These are phyloP conservation scores for Pterostichus madidus DNA, from an alignment of 2,888 invertebrate genomes.

Conservation along the genomic window DNA sequence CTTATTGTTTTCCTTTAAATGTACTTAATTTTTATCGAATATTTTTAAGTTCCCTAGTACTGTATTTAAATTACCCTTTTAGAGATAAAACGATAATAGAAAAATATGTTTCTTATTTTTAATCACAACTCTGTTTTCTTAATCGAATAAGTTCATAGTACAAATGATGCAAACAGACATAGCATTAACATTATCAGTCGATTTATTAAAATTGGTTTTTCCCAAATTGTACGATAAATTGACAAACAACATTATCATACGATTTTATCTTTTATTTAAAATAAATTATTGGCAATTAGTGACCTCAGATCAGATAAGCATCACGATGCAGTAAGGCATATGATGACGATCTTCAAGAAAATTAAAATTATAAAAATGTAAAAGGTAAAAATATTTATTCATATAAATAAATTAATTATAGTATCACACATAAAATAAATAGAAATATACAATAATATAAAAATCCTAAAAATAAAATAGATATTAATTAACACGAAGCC, in stretches of 20 bases:
- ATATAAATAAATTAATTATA: slow-evolving; percentile 23
- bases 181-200: slow-evolving; percentile 9
- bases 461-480: not conserved
- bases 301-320: slow-evolving; percentile 12
- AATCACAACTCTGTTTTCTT: slow-evolving; percentile 51
- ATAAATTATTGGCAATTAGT: slow-evolving; percentile 3
- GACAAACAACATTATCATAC: not conserved
- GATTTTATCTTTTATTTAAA: slow-evolving; percentile 1
- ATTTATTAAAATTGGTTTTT: slow-evolving; percentile 26
- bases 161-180: slow-evolving; percentile 3
- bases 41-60: slow-evolving; percentile 1
- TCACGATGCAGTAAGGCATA: slow-evolving; percentile 15
- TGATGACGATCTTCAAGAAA: not conserved
- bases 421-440: slow-evolving; percentile 12
- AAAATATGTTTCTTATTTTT: slow-evolving; percentile 42
- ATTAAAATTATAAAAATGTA: not conserved
- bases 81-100: slow-evolving; percentile 36
- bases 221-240: slow-evolving; percentile 13
- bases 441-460: not conserved
- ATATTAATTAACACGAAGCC: not conserved
- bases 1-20: too few species aligned
- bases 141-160: slow-evolving; percentile 26
- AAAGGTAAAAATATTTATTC: slow-evolving; percentile 14
- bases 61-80: not conserved
- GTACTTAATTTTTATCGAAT: too few species aligned